Percentiles rank a stretch among this genome's conserved stretches.
Conservation (phyloP, 2,888 invertebrate species). For the Incurvaria masculella region DNA sequence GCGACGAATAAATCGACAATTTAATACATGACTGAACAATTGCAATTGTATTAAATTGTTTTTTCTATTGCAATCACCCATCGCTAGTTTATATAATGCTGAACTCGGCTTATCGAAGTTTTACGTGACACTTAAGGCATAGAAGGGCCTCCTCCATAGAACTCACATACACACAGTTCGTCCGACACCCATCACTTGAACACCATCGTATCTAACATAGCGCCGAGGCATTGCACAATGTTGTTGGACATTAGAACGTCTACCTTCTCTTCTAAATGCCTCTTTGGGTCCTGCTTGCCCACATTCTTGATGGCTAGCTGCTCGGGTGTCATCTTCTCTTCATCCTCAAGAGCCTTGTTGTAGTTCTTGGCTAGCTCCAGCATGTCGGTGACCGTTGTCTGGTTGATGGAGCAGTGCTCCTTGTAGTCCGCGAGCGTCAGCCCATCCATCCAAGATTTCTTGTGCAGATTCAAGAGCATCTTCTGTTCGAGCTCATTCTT, state of each 20-base stretch:
- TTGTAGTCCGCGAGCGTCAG: constrained; percentile 87
- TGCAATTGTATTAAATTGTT: too few relatives aligned
- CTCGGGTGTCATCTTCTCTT: constrained; percentile 99
- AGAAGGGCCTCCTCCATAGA: too few relatives aligned
- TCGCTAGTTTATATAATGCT: too few relatives aligned
- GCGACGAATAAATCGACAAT: too few relatives aligned
- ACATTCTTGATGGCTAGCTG: constrained; percentile 99
- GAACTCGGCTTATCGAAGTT: too few relatives aligned
- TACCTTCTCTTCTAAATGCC: constrained; percentile 98
- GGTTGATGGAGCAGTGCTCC: constrained; percentile 91
- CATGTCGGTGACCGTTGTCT: constrained; percentile 94
- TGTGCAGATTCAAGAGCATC: constrained; percentile 97
- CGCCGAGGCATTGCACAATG: constrained; percentile 96
- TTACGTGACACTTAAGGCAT: too few relatives aligned
- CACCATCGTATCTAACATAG: constrained; percentile 81
- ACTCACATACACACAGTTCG: neutral
- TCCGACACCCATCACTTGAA: constrained; percentile 38
- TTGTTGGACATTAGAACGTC: constrained; percentile 96
- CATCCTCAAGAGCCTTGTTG: constrained; percentile 97
- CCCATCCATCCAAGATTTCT: constrained; percentile 99
- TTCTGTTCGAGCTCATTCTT: constrained; percentile 99
- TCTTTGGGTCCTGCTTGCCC: constrained; percentile 98
- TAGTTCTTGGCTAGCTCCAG: constrained; percentile 96
- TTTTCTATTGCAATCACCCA: too few relatives aligned
- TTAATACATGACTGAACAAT: too few relatives aligned